Base-by-base conservation (phyloP, 1,140 invertebrate genomes). In the Leucophenga varia region DNA sequence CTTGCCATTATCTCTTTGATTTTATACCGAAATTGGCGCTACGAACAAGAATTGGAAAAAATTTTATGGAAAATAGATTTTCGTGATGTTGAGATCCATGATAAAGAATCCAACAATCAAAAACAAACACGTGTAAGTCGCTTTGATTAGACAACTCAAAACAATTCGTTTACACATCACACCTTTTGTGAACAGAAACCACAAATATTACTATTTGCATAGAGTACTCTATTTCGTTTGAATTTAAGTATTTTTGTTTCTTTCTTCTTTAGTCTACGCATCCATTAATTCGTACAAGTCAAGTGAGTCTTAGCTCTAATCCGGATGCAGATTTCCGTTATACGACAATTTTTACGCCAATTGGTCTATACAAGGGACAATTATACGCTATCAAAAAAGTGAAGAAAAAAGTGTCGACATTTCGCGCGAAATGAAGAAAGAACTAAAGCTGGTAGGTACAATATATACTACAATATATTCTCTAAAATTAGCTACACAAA, bases 11-110 rank as follows among this genome's bases (percentile, higher is more conserved):
- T 89, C 3, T 79, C 82, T 0, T 67, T 91, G 16, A 79, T 89
- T 0, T 70, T 89, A 1, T 92, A 91, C 74, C 83, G 94, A 41
- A 96, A 95, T 69, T 96, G 92, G 90, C 84, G 85, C 16, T 96
- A 97, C 72, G 95, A 97, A 64, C 92, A 95, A 64, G 94, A 97
- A 65, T 77, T 98, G 46, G 94, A 97, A 59, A 93, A 89, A 34
- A 77, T 97, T 14, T 79, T 97, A 1, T 98, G 95, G 95, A 95
- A 96, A 76, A 88, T 98, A 17, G 95, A 97, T 76, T 94, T 87
- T 75, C 86, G 87, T 50, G 94, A 98, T 53, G 88, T 92, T 39
- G 83, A 89, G 68, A 79, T 85, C 44, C 82, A 81, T 47, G 81
- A 84, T 16, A 58, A 67, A 32, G 73, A 75, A 19, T 54, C 56